Conservation (phyloP, 2,113 vertebrate species). For the Carollia perspicillata region DNA sequence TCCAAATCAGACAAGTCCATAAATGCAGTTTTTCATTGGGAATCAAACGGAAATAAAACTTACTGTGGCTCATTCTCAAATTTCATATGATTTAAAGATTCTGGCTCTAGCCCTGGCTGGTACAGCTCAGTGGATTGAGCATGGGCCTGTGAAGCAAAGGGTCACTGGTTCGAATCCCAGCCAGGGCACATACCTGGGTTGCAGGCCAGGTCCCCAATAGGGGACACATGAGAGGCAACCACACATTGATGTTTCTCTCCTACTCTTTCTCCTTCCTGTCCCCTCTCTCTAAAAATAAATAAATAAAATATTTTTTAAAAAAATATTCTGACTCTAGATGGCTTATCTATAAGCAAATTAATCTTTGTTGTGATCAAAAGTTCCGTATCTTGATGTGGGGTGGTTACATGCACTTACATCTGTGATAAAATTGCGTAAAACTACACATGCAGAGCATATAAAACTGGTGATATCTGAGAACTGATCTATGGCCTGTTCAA, state of each 20-base stretch:
- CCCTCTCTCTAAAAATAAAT: too few relatives aligned
- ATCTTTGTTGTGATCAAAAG: neutral
- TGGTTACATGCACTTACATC: neutral
- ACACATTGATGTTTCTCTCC: too few relatives aligned
- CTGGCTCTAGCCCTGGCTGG: too few relatives aligned
- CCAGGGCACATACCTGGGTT: too few relatives aligned
- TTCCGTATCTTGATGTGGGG: too few relatives aligned
- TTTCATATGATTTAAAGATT: neutral
- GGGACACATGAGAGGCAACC: too few relatives aligned
- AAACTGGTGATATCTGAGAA: neutral
- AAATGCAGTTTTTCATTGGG: neutral
- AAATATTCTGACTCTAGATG: neutral
- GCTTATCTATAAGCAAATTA: neutral
- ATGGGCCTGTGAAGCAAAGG: too few relatives aligned
- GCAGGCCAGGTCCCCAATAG: too few relatives aligned
- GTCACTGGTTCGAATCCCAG: too few relatives aligned
- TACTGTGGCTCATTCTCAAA: neutral
- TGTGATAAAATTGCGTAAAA: neutral
- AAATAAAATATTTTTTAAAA: too few relatives aligned
- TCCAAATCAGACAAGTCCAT: neutral
- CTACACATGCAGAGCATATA: neutral
- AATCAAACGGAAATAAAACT: neutral
- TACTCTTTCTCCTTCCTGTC: too few relatives aligned
- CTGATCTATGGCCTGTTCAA: neutral
- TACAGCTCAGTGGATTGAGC: too few relatives aligned